These are phyloP conservation scores for Danaus chrysippus DNA, from an alignment of 2,888 invertebrate genomes.

Conservation along the genomic window DNA sequence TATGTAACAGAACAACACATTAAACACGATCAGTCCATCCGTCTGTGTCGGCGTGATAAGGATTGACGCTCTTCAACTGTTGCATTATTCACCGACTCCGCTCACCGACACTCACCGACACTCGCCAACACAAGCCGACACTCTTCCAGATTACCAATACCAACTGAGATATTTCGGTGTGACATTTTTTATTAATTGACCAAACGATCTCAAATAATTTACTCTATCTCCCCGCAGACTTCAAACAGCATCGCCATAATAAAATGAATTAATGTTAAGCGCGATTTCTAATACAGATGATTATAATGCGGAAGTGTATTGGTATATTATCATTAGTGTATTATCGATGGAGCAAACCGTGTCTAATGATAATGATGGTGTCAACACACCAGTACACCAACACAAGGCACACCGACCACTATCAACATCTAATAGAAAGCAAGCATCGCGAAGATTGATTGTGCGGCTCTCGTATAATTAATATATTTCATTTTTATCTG, in stretches of 20 bases:
- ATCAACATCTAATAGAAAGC: constrained; percentile 27
- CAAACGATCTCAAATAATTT: constrained; percentile 10
- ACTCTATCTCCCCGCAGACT: too few relatives aligned
- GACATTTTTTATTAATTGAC: constrained; percentile 17
- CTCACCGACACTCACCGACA: constrained; percentile 23
- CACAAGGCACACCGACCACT: constrained; percentile 23
- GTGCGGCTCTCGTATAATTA: neutral
- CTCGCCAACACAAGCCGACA: constrained; percentile 24
- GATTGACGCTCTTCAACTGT: constrained; percentile 29
- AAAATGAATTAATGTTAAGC: neutral
- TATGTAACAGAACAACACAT: constrained; percentile 9
- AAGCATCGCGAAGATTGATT: constrained; percentile 10
- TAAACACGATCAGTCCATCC: neutral
- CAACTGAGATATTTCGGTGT: constrained; percentile 15
- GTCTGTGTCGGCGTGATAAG: constrained; percentile 19
- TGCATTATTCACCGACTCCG: constrained; percentile 31
- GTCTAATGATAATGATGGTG: constrained; percentile 33
- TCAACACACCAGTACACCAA: constrained; percentile 16
- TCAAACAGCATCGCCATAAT: neutral
- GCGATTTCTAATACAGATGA: constrained; percentile 1
- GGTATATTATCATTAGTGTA: constrained; percentile 3
- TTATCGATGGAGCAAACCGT: constrained; percentile 24
- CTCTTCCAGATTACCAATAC: constrained; percentile 27
- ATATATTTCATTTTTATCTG: neutral
- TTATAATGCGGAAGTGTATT: neutral